Base-by-base conservation (phyloP, 2,797 vertebrate genomes). In the Micromesistius poutassou region DNA sequence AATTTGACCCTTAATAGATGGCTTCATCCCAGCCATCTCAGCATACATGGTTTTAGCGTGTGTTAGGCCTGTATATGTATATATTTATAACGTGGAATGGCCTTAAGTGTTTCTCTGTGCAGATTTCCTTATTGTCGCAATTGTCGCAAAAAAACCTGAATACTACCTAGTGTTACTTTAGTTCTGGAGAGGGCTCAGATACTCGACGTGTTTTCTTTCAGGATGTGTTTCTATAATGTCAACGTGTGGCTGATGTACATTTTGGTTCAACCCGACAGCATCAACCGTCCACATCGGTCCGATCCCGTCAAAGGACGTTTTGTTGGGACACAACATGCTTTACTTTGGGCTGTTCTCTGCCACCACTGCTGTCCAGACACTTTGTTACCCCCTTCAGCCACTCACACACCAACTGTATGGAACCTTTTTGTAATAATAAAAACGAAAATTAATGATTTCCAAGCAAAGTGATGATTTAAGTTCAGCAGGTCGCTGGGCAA, bases 151-250 rank as follows among this genome's bases (percentile, higher is more conserved):
- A n/a, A 84, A 81, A 85, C 88, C 87, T 83, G 89, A 87, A 88
- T 10, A 84, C 84, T 83, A 85, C 82, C 77, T 83, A 82, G 82
- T 66, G 83, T 82, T 78, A 83, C 82, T 85, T 71, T 33, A 22
- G 83, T 86, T 78, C 66, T 4, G 86, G n/a, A 82, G 86, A 84
- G 77, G 86, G 83, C 80, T 73, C 83, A 40, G 62, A 68, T 68
- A 10, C 7, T 62, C 55, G 8, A 25, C 10, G 91, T 89, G 92
- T 95, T 95, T 96, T 96, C 95, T 96, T 85, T 30, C 13, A 76
- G 36, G 14, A 46, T 30, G 10, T 42, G 73, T 55, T 74, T 80
- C 33, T 84, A 72, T 83, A 71, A 46, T 81, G 77, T 80, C 25
- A 77, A 46, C 46, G 72, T 83, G 83, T 25, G 25, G 8, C 25